Conservation (phyloP, 2,888 invertebrate genomes). For the Fragum whitleyi region DNA sequence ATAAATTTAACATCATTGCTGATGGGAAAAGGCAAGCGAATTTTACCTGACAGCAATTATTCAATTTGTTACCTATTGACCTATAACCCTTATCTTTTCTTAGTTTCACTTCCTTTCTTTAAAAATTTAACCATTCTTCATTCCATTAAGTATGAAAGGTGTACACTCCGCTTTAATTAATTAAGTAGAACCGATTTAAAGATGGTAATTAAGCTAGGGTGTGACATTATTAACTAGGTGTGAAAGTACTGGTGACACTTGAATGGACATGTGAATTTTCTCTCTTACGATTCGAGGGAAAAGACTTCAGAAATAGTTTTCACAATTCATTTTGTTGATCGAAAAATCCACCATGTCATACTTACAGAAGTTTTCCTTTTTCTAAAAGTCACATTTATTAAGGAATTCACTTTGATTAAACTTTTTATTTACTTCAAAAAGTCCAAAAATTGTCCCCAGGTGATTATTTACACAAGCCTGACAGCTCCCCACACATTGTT, state of each 20-base stretch:
- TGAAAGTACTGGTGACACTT: conserved; percentile 20
- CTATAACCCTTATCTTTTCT: neutral
- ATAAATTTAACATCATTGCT: too few species aligned
- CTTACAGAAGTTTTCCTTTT: neutral
- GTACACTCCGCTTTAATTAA: too few species aligned
- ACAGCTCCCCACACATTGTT: conserved; percentile 59
- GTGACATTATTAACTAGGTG: neutral
- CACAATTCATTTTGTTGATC: neutral
- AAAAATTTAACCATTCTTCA: too few species aligned
- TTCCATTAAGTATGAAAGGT: too few species aligned
- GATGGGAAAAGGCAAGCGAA: neutral
- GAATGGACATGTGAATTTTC: conserved; percentile 32
- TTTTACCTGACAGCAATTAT: conserved; percentile 15
- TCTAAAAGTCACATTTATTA: neutral
- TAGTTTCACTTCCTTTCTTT: too few species aligned
- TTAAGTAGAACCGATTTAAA: too few species aligned
- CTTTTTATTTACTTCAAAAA: conserved; percentile 7
- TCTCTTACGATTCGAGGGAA: conserved; percentile 9
- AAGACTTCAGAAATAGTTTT: neutral
- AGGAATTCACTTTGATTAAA: neutral
- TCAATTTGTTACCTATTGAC: conserved; percentile 14
- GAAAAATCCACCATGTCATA: neutral
- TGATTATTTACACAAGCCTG: conserved; percentile 45
- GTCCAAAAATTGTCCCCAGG: neutral
- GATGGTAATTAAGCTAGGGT: neutral